Evolutionary conservation across 2,113 vertebrate genomes (phyloP).

Genomic region (Prinia subflava): DNA sequence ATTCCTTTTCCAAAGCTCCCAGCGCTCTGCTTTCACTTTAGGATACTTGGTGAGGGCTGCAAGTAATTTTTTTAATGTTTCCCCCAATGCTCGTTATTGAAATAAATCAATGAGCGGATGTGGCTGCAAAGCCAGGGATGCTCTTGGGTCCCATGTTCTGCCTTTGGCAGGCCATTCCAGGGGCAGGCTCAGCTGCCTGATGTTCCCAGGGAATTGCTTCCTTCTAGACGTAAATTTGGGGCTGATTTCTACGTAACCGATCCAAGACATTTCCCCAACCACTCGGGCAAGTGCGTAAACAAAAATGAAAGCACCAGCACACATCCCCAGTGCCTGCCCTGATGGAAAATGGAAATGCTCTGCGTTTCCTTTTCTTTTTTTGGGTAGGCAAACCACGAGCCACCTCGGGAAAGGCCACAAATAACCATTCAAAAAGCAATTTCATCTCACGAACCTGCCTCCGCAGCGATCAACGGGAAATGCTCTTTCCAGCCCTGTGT

Average conservation of each 20-base stretch:
- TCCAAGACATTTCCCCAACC: neutral
- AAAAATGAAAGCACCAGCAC: neutral
- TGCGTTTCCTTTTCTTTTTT: neutral
- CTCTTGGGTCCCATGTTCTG: constrained; percentile 25
- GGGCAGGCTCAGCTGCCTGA: neutral
- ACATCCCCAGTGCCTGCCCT: neutral
- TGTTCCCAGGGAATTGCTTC: neutral
- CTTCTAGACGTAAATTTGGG: neutral
- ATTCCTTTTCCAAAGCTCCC: neutral
- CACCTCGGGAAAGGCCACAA: neutral
- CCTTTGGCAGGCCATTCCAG: neutral
- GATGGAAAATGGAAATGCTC: neutral
- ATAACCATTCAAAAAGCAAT: neutral
- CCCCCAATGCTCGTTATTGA: neutral
- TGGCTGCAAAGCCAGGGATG: neutral
- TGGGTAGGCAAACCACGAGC: neutral
- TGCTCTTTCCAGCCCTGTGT: neutral
- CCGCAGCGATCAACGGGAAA: neutral
- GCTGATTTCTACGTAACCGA: neutral
- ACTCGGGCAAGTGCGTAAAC: neutral
- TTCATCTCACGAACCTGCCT: neutral
- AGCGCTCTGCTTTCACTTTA: constrained; percentile 5
- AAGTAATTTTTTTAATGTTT: constrained; percentile 11
- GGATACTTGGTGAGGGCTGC: neutral
- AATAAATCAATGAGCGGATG: neutral